Evolutionary conservation across 2,113 vertebrate species (phyloP).

Genomic region (Cheirogaleus medius): DNA sequence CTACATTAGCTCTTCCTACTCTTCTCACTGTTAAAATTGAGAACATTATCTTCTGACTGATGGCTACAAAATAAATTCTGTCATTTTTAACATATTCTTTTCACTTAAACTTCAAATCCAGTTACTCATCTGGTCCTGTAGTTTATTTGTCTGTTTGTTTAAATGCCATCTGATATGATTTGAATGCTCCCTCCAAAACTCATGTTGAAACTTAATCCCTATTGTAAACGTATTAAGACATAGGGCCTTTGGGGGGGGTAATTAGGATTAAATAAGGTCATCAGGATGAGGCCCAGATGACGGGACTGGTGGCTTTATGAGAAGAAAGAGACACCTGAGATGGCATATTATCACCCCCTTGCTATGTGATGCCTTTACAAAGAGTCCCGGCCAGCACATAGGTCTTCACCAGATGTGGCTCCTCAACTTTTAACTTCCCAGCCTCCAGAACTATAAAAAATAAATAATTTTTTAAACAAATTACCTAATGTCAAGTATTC

Average conservation of each 20-base stretch:
- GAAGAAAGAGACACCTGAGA: background rate
- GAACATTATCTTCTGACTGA: background rate
- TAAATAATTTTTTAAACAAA: background rate
- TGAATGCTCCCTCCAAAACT: background rate
- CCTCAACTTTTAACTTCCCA: background rate
- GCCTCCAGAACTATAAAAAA: background rate
- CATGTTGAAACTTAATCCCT: background rate
- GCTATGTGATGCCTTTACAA: background rate
- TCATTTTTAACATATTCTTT: conserved; percentile 10
- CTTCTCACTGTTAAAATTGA: background rate
- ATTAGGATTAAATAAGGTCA: background rate
- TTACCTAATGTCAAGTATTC: background rate
- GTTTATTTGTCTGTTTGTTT: background rate
- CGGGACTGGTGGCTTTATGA: background rate
- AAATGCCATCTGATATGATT: background rate
- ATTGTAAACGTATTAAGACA: background rate
- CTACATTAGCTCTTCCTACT: background rate
- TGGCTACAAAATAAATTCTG: background rate
- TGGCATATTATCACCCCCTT: background rate
- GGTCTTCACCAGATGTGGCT: background rate
- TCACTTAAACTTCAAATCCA: background rate
- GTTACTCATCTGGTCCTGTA: background rate
- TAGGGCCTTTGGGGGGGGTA: background rate
- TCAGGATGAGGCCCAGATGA: background rate
- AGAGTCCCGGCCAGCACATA: background rate